Evolutionary conservation across 2,888 invertebrate genomes (phyloP).

Genomic region (Pandemis corylana): DNA sequence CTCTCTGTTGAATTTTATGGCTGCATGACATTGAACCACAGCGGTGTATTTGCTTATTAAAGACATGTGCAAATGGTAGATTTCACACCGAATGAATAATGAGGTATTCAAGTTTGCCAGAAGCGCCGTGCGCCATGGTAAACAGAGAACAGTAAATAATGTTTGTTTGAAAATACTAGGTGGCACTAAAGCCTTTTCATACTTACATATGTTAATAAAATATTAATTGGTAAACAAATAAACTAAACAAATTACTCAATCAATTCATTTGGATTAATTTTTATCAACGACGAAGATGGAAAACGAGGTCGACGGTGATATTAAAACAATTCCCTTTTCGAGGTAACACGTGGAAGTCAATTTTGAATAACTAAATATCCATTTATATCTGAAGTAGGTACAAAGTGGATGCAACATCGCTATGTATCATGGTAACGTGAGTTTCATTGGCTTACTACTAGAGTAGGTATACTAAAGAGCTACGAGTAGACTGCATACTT

Average conservation of each 20-base stretch:
- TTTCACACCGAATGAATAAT: constrained; percentile 41
- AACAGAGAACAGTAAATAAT: constrained; percentile 34
- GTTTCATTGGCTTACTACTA: constrained; percentile 37
- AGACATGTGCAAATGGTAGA: constrained; percentile 42
- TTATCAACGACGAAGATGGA: not conserved
- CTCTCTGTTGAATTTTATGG: constrained; percentile 26
- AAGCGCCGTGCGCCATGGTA: constrained; percentile 14
- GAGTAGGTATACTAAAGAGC: not conserved
- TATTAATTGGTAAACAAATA: not conserved
- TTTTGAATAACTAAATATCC: not conserved
- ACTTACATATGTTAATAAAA: not conserved
- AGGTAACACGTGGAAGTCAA: not conserved
- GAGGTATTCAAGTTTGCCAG: constrained; percentile 37
- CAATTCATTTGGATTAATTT: not conserved
- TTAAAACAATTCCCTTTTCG: not conserved
- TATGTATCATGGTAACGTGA: constrained; percentile 44
- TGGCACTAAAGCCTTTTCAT: constrained; percentile 15
- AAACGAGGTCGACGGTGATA: not conserved
- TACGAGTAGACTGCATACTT: not conserved
- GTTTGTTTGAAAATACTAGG: constrained; percentile 14
- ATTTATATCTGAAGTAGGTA: not conserved
- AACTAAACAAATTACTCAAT: not conserved
- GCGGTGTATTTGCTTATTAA: constrained; percentile 35
- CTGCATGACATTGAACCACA: constrained; percentile 38
- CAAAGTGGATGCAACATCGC: not conserved